phyloP scores from a whole-genome alignment of 2,797 vertebrate genomes.

The Poeciliopsis turneri region DNA sequence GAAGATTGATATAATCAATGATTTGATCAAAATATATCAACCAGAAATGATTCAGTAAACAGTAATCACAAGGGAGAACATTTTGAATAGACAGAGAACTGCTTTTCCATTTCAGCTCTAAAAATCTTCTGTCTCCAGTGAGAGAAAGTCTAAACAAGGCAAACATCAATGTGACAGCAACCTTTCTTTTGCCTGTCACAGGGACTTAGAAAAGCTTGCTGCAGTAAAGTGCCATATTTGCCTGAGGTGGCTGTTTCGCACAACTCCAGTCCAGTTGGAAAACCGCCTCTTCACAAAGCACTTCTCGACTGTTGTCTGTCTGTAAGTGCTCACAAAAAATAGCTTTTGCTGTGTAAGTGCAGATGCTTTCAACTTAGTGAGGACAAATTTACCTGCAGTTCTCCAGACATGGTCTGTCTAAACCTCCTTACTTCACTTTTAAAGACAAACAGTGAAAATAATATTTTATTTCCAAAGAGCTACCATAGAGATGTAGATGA shows the following conservation, averaged over 20 bases:
- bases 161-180: slow-evolving; percentile 2
- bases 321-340: slow-evolving; percentile 27
- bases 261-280: slow-evolving; percentile 31
- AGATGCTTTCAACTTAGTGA: slow-evolving; percentile 14
- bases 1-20: slow-evolving; percentile 32
- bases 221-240: slow-evolving; percentile 27
- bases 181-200: slow-evolving; percentile 13
- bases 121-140: background rate
- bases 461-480: background rate
- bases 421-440: slow-evolving; percentile 15
- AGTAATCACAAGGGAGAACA: background rate
- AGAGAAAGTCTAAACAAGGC: slow-evolving; percentile 3
- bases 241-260: slow-evolving; percentile 30
- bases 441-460: slow-evolving; percentile 13
- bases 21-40: background rate
- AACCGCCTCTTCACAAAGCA: slow-evolving; percentile 16
- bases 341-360: slow-evolving; percentile 11
- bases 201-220: slow-evolving; percentile 20
- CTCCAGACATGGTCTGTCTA: slow-evolving; percentile 20
- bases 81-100: background rate
- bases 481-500: background rate
- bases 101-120: background rate
- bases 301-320: slow-evolving; percentile 15
- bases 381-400: slow-evolving; percentile 30
- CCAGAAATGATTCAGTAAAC: background rate